Evolutionary conservation across 2,888 invertebrate species (phyloP), one percentile per base, ranked within the genome.

Genomic region (Ypsolopha scabrella): DNA sequence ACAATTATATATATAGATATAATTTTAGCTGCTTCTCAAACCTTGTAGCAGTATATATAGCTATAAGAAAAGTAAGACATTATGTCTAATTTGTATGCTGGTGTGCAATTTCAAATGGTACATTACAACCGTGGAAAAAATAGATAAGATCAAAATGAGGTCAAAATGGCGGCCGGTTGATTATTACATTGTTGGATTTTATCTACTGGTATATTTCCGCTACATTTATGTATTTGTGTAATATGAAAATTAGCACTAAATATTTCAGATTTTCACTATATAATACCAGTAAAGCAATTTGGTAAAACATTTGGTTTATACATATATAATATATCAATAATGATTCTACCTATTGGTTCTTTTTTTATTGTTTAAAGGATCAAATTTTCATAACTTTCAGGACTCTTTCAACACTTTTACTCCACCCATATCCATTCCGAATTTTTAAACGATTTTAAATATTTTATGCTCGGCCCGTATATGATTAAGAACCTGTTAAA

Each of bases 401-500:
- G 24, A 24, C 24, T 4, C 24, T 24, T 24, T 24, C 24, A 24
- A 24, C 24, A 24, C 24, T 24, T 24, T 24, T 24, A 24, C 24
- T 24, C 24, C 24, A 24, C 24, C 24, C 24, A 24, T 24, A 24
- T 24, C 24, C 24, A 24, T 24, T 24, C 24, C 4, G 24, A 2
- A 2, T 24, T 24, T 24, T 24, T 24, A 24, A 24, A 24, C 24
- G 24, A 3, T 24, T 24, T 24, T 24, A 65, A 59, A 62, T 58
- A 64, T 71, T 71, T 72, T 70, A 70, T 64, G 64, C 60, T 65
- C 61, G 57, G 67, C 85, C 86, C 86, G 80, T 85, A 83, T 83
- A 70, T 80, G 77, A 80, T 79, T 75, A 74, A 65, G 58, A 54
- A 73, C 73, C 81, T 82, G 86, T 85, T 82, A 83, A 85, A 83